Evolutionary conservation across 1,140 invertebrate species (phyloP), one percentile per base, ranked within the genome.

Genomic region (Ephestia elutella): DNA sequence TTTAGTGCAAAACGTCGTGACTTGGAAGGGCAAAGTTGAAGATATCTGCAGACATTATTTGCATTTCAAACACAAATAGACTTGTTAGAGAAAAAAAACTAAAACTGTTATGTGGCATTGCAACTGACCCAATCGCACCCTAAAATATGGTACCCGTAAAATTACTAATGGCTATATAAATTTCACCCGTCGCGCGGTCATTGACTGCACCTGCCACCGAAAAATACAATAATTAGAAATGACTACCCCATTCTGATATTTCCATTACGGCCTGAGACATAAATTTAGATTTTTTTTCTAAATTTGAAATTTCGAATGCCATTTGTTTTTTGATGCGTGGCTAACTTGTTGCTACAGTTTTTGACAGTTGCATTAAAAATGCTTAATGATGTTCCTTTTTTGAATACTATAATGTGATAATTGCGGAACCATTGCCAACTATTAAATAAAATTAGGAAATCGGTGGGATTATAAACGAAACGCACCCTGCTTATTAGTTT

Each of bases 131-230:
- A 60, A 30, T 21, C 13, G 21, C 50, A 20, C 55, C 58, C 25
- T 51, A 57, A 61, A 49, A 60, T 19, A 56, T 48, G 54, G 28
- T 51, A 62, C 64, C 63, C 71, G 68, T 69, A 64, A 71, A 70
- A 73, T 75, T 70, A 68, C 66, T 75, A 71, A 75, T 75, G 66
- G 60, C 61, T 54, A 63, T 71, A 75, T 73, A 75, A 75, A 73
- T 75, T 75, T 65, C 63, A 63, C 62, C 62, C 60, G 63, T 61
- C 62, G 49, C 54, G 44, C 56, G 51, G 54, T 30, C 54, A 60
- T 35, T 49, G 54, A 56, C 19, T 60, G 35, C 73, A 75, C 71
- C 73, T 75, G 73, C 73, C 63, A 63, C 62, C 62, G 67, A 66
- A 67, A 66, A 72, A 72, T 70, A 67, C 61, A 70, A 65, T 67